Conservation (phyloP, 1,140 invertebrate species). For the Nymphalis io region DNA sequence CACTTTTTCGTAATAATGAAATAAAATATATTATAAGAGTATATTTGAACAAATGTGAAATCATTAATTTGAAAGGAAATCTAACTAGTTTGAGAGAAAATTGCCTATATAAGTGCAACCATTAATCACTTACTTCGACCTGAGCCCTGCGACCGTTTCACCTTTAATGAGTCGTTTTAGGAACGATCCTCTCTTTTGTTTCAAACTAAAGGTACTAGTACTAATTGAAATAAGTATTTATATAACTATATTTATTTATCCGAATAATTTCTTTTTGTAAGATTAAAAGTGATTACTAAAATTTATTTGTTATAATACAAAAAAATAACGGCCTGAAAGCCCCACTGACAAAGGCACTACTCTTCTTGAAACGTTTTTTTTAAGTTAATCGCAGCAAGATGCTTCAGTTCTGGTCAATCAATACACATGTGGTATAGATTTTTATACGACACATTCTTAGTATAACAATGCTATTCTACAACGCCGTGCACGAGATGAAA, state of each 20-base stretch:
- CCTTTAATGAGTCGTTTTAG: constrained; percentile 9
- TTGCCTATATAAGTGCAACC: background rate
- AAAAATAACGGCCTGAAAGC: too few relatives aligned
- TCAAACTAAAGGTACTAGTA: background rate
- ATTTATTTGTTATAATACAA: too few relatives aligned
- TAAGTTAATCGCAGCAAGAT: too few relatives aligned
- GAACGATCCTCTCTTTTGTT: background rate
- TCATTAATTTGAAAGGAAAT: background rate
- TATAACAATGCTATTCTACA: too few relatives aligned
- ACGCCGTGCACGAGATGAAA: too few relatives aligned
- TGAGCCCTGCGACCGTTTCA: constrained; percentile 4
- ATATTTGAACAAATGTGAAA: background rate
- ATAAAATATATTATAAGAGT: background rate
- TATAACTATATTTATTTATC: background rate
- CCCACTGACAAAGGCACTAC: too few relatives aligned
- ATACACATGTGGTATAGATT: too few relatives aligned
- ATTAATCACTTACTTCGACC: constrained; percentile 5
- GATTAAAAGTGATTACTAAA: too few relatives aligned
- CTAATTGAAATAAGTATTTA: background rate
- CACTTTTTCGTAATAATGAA: background rate
- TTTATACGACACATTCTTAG: too few relatives aligned
- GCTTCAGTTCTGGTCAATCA: too few relatives aligned
- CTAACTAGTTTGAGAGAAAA: background rate
- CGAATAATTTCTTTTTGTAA: too few relatives aligned
- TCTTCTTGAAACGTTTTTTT: too few relatives aligned